Evolutionary conservation across 2,888 invertebrate species (phyloP), one percentile per base, ranked within the genome.

Genomic region (Stegophylla sp.): DNA sequence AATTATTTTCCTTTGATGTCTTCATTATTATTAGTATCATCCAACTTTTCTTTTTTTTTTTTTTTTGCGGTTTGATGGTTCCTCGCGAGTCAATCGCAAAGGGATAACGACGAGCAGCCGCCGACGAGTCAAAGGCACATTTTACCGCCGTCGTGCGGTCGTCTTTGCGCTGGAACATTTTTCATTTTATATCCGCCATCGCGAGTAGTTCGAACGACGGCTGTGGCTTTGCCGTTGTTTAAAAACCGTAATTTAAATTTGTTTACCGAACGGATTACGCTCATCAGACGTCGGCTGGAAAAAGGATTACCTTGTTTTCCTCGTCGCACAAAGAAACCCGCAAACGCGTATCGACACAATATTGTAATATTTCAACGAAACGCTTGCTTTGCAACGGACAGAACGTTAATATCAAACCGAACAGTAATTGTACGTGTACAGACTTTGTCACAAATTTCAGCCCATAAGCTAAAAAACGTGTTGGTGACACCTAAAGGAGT

Each of bases 1-100:
- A n/a, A 5, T n/a, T n/a, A n/a, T 45, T 73, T 73, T 45, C 45
- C 45, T 73, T 73, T 59, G 73, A 73, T 61, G 73, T 61, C 45
- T 17, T 72, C n/a, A 9, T 61, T 45, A 43, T 72, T 53, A 34
- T 15, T 7, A 23, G 43, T 66, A 43, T 66, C 71, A 13, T 51
- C n/a, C n/a, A 45, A 5, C 1, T 45, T 45, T 45, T 45, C 10
- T 7, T 45, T 12, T 12, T 45, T 45, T 45, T 45, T 0, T 12
- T 72, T 20, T 53, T 41, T n/a, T 56, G 71, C 53, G 23, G 71
- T 72, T 56, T 72, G 56, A 56, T 23, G 12, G 53, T 56, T 23
- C 10, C 5, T n/a, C 23, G n/a, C 41, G 41, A 71, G 71, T 41
- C 53, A 15, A 72, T 72, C 34, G 28, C 34, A 20, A 71, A 72